A percentile compares a stretch with the other conserved stretches of the same genome.
Evolutionary conservation across 2,797 vertebrate genomes (phyloP).

Genomic region (Yasuhikotakia modesta): DNA sequence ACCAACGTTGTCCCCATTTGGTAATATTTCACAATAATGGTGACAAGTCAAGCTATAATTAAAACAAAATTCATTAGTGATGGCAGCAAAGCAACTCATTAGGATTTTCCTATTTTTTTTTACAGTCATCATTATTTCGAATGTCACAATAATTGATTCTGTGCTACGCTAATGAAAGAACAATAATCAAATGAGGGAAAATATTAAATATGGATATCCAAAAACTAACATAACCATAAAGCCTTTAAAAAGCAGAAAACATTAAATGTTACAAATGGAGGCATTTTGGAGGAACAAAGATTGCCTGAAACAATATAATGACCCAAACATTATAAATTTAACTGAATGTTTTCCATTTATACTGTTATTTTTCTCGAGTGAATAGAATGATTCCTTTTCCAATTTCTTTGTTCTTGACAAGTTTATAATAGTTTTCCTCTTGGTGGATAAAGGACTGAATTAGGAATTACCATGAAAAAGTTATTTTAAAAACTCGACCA

Average conservation of each 20-base stretch:
- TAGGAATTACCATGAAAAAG: neutral
- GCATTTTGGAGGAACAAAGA: neutral
- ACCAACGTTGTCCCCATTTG: neutral
- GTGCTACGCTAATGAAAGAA: slow-evolving; percentile 9
- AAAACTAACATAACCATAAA: neutral
- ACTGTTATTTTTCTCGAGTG: neutral
- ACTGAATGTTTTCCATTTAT: too few relatives aligned
- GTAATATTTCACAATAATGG: slow-evolving; percentile 13
- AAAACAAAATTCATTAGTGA: neutral
- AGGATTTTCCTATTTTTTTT: neutral
- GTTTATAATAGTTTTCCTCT: neutral
- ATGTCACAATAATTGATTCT: slow-evolving; percentile 13
- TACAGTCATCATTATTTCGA: slow-evolving; percentile 24
- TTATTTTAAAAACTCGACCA: neutral
- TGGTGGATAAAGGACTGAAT: neutral
- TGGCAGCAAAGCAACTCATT: slow-evolving; percentile 6
- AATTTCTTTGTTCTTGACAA: neutral
- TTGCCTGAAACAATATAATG: neutral
- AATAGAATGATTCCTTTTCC: too few relatives aligned
- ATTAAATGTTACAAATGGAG: neutral
- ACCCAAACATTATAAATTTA: neutral
- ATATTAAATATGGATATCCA: neutral
- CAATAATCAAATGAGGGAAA: neutral
- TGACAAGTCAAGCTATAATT: slow-evolving; percentile 12
- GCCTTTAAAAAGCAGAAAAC: neutral